Evolutionary conservation across 1,140 invertebrate species (phyloP).

Genomic region (Spodoptera litura): DNA sequence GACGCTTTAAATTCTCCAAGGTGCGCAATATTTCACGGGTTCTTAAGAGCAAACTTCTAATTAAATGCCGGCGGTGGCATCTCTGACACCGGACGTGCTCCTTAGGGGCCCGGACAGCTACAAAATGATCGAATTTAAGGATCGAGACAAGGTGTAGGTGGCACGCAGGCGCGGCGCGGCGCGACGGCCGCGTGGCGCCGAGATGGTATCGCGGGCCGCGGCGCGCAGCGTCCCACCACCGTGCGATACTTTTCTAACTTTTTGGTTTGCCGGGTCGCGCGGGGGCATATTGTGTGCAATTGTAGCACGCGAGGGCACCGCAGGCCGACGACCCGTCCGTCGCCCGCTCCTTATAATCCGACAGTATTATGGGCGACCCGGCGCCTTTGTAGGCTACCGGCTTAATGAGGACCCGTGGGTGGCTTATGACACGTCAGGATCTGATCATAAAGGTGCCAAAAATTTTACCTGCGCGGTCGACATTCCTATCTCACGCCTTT

Average conservation of each 20-base stretch:
- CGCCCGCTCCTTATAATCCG: constrained; percentile 75
- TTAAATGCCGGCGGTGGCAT: constrained; percentile 71
- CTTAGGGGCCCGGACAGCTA: constrained; percentile 61
- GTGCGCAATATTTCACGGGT: constrained; percentile 78
- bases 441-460: constrained; percentile 84
- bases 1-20: constrained; percentile 72
- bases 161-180: constrained; percentile 45
- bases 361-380: constrained; percentile 81
- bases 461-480: constrained; percentile 80
- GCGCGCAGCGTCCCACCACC: constrained; percentile 58
- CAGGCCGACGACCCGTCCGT: constrained; percentile 74
- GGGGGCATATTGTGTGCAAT: constrained; percentile 81
- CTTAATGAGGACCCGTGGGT: constrained; percentile 83
- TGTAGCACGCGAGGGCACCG: constrained; percentile 81
- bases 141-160: constrained; percentile 56
- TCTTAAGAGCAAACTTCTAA: constrained; percentile 77
- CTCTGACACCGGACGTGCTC: constrained; percentile 64
- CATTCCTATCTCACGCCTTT: constrained; percentile 80
- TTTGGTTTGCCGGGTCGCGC: constrained; percentile 74
- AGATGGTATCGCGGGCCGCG: constrained; percentile 71
- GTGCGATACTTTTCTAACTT: constrained; percentile 81
- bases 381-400: constrained; percentile 83
- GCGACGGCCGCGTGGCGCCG: constrained; percentile 68
- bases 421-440: constrained; percentile 83
- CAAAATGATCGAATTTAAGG: constrained; percentile 72